phyloP scores from a whole-genome alignment of 2,113 vertebrate species.

The Zapornia atra region DNA sequence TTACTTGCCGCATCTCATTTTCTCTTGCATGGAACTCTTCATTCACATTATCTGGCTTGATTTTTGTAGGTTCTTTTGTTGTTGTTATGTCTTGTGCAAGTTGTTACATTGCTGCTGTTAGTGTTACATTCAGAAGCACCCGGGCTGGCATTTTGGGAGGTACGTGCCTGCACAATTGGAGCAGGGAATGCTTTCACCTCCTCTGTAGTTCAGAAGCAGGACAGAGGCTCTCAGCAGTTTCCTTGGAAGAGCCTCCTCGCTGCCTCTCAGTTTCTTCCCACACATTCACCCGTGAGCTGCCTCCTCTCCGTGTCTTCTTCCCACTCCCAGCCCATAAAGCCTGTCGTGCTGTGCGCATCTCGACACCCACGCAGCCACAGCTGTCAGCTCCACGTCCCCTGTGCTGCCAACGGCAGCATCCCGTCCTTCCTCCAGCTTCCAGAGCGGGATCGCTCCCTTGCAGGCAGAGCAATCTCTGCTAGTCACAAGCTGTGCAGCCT shows the following conservation, averaged over 20 bases:
- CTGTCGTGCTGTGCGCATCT: background rate
- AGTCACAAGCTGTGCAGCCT: background rate
- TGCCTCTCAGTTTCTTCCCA: background rate
- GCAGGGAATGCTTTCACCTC: background rate
- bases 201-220: background rate
- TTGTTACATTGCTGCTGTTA: background rate
- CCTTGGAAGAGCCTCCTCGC: background rate
- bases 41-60: background rate
- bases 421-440: accelerated
- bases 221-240: background rate
- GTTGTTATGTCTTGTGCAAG: background rate
- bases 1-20: background rate
- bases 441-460: accelerated
- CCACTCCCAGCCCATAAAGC: background rate
- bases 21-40: background rate
- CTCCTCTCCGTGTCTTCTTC: background rate
- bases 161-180: accelerated
- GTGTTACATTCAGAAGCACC: background rate
- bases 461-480: background rate
- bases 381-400: background rate
- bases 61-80: background rate
- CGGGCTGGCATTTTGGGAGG: background rate
- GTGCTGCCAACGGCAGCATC: background rate
- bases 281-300: background rate
- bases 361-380: background rate